These are phyloP conservation scores for Bombus breviceps DNA, from an alignment of 1,140 invertebrate species.

Conservation along the genomic window DNA sequence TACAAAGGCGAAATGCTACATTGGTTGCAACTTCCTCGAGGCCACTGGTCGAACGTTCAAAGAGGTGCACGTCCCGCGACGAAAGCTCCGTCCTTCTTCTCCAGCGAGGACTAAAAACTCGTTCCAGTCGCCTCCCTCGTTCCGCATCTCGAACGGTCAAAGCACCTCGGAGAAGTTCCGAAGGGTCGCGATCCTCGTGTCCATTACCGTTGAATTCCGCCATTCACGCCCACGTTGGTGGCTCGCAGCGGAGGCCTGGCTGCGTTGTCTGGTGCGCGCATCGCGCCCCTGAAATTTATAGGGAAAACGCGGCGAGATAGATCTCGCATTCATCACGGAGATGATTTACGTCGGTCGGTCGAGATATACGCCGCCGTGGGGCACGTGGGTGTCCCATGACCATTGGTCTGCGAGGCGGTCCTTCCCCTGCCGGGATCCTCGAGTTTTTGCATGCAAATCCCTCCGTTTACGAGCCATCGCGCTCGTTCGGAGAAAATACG, in stretches of 20 bases:
- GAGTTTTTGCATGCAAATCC: slow-evolving; percentile 31
- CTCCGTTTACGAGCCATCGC: background rate
- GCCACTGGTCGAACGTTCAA: background rate
- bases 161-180: background rate
- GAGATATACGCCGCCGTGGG: slow-evolving; percentile 25
- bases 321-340: slow-evolving; percentile 70
- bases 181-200: slow-evolving; percentile 52
- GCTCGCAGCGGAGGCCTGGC: slow-evolving; percentile 33
- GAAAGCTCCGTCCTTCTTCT: background rate
- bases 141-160: background rate
- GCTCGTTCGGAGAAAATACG: background rate
- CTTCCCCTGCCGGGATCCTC: too few species aligned
- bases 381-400: slow-evolving; percentile 54
- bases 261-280: slow-evolving; percentile 52
- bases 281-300: slow-evolving; percentile 67
- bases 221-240: slow-evolving; percentile 54
- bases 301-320: slow-evolving; percentile 65
- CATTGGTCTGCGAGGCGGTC: background rate
- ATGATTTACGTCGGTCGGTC: slow-evolving; percentile 61
- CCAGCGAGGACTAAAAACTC: slow-evolving; percentile 2
- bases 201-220: slow-evolving; percentile 58
- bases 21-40: background rate
- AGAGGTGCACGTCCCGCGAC: background rate
- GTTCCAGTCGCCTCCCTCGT: background rate
- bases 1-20: background rate